Conservation (phyloP, 2,797 vertebrate species). For the Channallabes apus region DNA sequence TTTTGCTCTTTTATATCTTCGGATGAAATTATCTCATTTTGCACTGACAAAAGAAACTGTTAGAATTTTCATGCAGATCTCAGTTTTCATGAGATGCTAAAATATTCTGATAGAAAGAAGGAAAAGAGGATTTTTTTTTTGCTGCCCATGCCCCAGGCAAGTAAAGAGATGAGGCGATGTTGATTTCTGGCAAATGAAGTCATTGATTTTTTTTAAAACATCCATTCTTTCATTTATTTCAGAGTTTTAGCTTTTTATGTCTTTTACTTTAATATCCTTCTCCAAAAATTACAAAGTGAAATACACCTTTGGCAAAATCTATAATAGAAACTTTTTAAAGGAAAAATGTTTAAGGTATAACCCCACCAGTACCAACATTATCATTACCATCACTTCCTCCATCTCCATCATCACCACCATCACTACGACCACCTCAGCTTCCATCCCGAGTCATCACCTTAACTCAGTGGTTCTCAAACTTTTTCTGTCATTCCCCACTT, state of each 20-base stretch:
- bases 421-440: no score
- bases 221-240: not conserved
- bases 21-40: not conserved
- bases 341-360: not conserved
- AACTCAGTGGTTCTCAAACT: no score
- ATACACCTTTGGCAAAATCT: not conserved
- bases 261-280: not conserved
- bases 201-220: not conserved
- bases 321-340: not conserved
- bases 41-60: not conserved
- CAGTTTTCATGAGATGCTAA: not conserved
- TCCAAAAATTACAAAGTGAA: not conserved
- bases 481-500: no score
- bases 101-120: not conserved
- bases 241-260: not conserved
- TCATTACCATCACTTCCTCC: not conserved
- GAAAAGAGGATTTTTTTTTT: not conserved
- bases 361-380: not conserved
- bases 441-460: no score
- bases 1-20: not conserved
- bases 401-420: not conserved
- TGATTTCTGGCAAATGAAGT: constrained; percentile 3
- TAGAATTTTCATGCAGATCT: not conserved
- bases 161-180: constrained; percentile 3
- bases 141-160: not conserved